Evolutionary conservation across 2,797 vertebrate species (phyloP).

Genomic region (Simalia tracyae): DNA sequence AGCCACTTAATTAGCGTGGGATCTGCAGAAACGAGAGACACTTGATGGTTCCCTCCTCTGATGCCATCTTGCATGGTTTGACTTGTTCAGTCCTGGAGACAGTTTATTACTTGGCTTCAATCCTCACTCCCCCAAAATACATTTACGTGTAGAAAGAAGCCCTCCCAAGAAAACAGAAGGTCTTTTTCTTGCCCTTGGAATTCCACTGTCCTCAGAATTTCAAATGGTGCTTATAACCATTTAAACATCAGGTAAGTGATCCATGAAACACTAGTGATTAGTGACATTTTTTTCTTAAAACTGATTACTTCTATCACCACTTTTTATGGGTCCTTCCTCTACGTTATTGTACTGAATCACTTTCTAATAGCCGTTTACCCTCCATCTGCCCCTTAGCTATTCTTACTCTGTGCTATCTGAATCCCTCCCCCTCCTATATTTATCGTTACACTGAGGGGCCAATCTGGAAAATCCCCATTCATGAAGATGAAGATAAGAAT

Average conservation of each 20-base stretch:
- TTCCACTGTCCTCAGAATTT: not conserved
- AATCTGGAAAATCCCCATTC: not conserved
- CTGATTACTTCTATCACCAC: not conserved
- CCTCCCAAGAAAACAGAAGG: not conserved
- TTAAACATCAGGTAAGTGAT: not conserved
- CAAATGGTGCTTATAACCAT: not conserved
- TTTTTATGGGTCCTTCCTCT: not conserved
- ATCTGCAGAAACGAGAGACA: not conserved
- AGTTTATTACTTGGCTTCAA: not conserved
- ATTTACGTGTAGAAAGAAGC: not conserved
- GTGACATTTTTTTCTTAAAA: not conserved
- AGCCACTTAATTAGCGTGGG: not conserved
- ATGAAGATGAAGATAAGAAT: not conserved
- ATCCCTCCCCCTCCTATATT: not conserved
- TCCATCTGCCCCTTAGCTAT: not conserved
- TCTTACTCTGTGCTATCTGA: not conserved
- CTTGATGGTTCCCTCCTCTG: not conserved
- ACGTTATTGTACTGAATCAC: not conserved
- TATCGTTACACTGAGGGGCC: not conserved
- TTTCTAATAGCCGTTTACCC: not conserved
- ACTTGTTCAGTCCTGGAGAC: not conserved
- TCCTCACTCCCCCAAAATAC: not conserved
- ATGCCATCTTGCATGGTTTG: not conserved
- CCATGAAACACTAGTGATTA: not conserved
- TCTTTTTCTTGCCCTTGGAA: not conserved